Evolutionary conservation across 2,113 vertebrate species (phyloP).

Genomic region (Lepisosteus osseus): DNA sequence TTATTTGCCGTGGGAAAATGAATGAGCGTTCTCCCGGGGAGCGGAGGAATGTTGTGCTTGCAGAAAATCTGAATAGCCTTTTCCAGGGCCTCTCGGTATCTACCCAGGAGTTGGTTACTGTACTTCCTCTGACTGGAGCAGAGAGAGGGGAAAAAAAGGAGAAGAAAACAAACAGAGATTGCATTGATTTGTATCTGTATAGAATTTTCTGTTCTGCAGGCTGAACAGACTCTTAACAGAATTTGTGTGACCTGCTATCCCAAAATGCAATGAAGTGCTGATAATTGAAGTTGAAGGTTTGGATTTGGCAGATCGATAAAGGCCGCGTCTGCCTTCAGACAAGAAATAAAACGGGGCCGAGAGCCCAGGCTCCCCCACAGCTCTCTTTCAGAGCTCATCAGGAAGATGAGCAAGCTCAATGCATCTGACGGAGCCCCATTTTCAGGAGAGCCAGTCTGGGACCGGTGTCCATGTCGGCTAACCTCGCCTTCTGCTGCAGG

Average conservation of each 20-base stretch:
- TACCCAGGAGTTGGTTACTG: constrained; percentile 52
- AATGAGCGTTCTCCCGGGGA: constrained; percentile 75
- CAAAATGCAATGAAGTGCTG: too few relatives aligned
- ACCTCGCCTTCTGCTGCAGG: constrained; percentile 59
- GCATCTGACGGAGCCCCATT: too few relatives aligned
- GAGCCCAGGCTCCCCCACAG: background rate
- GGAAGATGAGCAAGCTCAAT: too few relatives aligned
- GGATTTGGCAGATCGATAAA: too few relatives aligned
- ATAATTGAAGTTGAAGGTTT: too few relatives aligned
- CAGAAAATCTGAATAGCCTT: constrained; percentile 72
- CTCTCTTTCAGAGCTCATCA: background rate
- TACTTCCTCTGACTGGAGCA: constrained; percentile 46
- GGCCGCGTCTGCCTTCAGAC: background rate
- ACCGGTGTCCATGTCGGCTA: background rate
- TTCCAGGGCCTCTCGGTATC: constrained; percentile 75
- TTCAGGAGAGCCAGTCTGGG: too few relatives aligned
- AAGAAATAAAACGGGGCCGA: background rate
- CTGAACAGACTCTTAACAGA: too few relatives aligned
- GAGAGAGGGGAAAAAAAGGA: background rate
- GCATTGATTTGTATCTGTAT: too few relatives aligned
- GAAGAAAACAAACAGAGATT: background rate
- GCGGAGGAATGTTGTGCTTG: constrained; percentile 70
- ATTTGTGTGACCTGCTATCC: too few relatives aligned
- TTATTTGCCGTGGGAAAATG: fast-evolving
- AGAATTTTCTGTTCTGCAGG: too few relatives aligned